Base-by-base conservation (phyloP, 2,888 invertebrate genomes). In the Drosophila birchii region DNA sequence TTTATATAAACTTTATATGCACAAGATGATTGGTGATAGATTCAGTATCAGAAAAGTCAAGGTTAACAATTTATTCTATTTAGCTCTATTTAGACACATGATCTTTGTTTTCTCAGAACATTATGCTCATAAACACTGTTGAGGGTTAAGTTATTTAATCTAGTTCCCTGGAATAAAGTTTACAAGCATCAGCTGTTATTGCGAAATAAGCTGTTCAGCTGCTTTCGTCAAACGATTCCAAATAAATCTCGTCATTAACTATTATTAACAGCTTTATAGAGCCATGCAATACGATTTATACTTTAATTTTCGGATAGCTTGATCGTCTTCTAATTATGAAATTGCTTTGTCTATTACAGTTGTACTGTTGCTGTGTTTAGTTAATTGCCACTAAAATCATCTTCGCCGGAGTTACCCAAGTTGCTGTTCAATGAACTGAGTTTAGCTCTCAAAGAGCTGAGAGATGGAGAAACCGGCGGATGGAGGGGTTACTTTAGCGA, bases 381-480 rank as follows among this genome's bases (percentile, higher is more conserved):
- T 49, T 60, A 60, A 60, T 64, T 43, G 60, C 36, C 23, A 18
- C 16, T 67, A 23, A 39, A 47, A 54, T 29, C 67, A 68, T 55
- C 63, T 63, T 38, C 58, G 16, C 11, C 23, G 51, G 39, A 56
- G 36, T 73, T 54, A 47, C 38, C 57, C 56, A 58, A 72, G 41
- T 16, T 18, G 26, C 61, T 62, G 53, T 54, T 62, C 61, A 71
- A 69, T 55, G 68, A 70, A 70, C 70, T 44, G 55, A 45, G 18
- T 9, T 54, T 16, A 29, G 18, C 18, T 18, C 34, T 11, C 20
- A 8, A 23, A 44, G 44, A 44, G 44, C 14, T 16, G 41, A 16
- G 49, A 51, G 49, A 51, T 61, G 41, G 43, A 18, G 55, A 14
- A 32, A 12, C 29, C 18, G 18, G 39, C 8, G 54, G 32, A 34